These are phyloP conservation scores for Dipodomys stephensi DNA, from an alignment of 2,113 vertebrate species.

Conservation along the genomic window DNA sequence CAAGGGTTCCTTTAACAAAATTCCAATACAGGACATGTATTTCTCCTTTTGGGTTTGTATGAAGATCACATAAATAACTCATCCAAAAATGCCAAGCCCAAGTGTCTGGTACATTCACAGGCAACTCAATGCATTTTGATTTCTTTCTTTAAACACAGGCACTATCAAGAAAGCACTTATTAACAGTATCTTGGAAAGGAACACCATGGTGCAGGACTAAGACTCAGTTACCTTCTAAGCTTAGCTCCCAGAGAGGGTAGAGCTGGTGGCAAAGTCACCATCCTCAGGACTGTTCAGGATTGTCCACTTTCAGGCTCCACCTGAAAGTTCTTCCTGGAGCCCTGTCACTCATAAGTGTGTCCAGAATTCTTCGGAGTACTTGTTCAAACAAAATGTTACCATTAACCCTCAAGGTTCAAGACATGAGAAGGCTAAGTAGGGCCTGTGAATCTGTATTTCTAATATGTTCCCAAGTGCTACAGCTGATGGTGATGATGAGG, in stretches of 20 bases:
- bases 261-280: background rate
- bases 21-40: constrained; percentile 34
- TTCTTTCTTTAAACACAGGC: constrained; percentile 68
- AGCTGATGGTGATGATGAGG: background rate
- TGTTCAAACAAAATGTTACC: background rate
- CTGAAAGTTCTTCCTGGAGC: background rate
- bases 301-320: background rate
- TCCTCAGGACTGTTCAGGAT: background rate
- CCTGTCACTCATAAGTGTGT: background rate
- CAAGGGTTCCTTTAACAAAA: background rate
- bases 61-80: constrained; percentile 68
- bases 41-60: constrained; percentile 54
- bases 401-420: background rate
- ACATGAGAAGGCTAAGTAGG: background rate
- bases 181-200: constrained; percentile 53
- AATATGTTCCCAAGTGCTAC: background rate
- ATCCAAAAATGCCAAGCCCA: constrained; percentile 62
- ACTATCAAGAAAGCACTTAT: constrained; percentile 30
- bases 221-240: background rate
- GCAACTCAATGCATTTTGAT: constrained; percentile 67
- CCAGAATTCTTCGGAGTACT: background rate
- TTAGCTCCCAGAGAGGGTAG: background rate
- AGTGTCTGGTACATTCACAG: constrained; percentile 70
- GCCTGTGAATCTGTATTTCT: background rate
- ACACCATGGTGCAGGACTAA: background rate